phyloP scores from a whole-genome alignment of 2,113 vertebrate species.

The Carassius auratus region DNA sequence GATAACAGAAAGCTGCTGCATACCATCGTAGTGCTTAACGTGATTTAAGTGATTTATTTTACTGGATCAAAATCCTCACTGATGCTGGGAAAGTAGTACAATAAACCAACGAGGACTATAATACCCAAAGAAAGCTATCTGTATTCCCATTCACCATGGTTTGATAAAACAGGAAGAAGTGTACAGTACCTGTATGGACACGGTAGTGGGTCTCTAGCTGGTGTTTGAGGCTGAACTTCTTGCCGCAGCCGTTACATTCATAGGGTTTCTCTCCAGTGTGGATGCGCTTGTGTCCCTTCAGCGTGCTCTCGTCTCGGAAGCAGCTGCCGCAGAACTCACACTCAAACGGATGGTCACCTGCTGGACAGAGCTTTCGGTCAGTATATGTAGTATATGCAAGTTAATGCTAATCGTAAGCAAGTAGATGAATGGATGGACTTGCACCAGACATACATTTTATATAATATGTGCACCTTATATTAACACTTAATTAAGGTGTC shows the following conservation, averaged over 20 bases:
- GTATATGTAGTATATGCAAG: neutral
- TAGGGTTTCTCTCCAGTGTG: slow-evolving; percentile 94
- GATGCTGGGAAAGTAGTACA: neutral
- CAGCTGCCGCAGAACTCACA: slow-evolving; percentile 99
- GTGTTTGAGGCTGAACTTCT: slow-evolving; percentile 99
- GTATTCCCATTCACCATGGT: neutral
- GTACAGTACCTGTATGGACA: slow-evolving; percentile 89
- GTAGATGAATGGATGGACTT: neutral
- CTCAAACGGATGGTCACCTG: slow-evolving; percentile 94
- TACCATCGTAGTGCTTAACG: neutral
- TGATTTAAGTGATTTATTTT: neutral
- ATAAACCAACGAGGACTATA: neutral
- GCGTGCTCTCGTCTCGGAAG: slow-evolving; percentile 96
- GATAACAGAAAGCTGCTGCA: neutral
- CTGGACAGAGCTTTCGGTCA: neutral
- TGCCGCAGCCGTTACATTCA: slow-evolving; percentile 95
- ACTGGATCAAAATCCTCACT: slow-evolving; percentile 8
- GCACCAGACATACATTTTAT: neutral
- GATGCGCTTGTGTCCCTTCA: slow-evolving; percentile 98
- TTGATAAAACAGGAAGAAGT: neutral
- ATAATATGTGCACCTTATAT: neutral
- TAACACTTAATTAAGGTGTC: neutral
- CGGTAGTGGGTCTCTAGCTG: slow-evolving; percentile 99
- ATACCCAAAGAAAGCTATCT: neutral
- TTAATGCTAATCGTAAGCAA: neutral